A percentile compares a stretch with the other conserved stretches of the same genome.
Evolutionary conservation across 2,113 vertebrate genomes (phyloP).

Genomic region (Pseudopipra pipra): DNA sequence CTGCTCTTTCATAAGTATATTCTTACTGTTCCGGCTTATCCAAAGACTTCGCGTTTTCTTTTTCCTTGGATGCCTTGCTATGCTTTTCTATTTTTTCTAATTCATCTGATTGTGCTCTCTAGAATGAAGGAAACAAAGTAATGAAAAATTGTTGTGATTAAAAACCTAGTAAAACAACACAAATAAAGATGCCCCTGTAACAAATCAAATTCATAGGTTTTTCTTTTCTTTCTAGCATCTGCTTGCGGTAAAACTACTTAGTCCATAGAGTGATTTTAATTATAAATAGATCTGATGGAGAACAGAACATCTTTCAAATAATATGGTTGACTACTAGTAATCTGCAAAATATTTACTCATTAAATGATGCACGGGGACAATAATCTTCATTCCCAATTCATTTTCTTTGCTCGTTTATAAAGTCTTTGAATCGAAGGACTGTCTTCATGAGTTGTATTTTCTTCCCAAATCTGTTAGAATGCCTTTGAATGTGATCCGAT

Average conservation of each 20-base stretch:
- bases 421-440: background rate
- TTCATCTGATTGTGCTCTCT: conserved; percentile 93
- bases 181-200: conserved; percentile 20
- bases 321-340: conserved; percentile 30
- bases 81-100: conserved; percentile 91
- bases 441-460: background rate
- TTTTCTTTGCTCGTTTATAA: background rate
- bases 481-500: conserved; percentile 2
- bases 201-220: conserved; percentile 15
- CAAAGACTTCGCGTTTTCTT: conserved; percentile 85
- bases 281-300: conserved; percentile 75
- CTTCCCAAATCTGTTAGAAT: background rate
- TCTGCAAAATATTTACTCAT: conserved; percentile 38
- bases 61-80: conserved; percentile 84
- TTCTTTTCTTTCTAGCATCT: conserved; percentile 29
- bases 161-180: background rate
- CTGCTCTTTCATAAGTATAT: background rate
- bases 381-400: background rate
- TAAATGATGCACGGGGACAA: background rate
- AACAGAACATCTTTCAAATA: conserved; percentile 60
- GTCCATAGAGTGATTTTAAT: conserved; percentile 69
- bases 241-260: background rate
- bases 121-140: conserved; percentile 13
- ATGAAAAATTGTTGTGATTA: background rate
- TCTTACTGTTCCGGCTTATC: conserved; percentile 98